These are phyloP conservation scores for Hycleus cichorii DNA, from an alignment of 1,140 invertebrate genomes.

Conservation along the genomic window DNA sequence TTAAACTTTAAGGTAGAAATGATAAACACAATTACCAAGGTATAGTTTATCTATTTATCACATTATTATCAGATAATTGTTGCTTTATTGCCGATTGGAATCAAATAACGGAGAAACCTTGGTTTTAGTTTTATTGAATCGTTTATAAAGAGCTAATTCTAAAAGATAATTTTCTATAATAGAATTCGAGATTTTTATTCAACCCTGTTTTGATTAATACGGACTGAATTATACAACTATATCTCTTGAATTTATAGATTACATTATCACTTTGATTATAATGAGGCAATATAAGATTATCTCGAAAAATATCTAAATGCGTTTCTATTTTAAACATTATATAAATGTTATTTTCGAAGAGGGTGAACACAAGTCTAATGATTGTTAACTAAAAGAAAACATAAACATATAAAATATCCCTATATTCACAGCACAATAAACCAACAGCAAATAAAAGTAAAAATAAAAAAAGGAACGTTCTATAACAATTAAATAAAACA, in stretches of 20 bases:
- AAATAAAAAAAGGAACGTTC: not conserved
- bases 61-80: constrained; percentile 18
- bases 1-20: not conserved
- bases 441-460: not conserved
- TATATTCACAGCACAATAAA: not conserved
- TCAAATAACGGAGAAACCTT: not conserved
- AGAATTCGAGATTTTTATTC: constrained; percentile 4
- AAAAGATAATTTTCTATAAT: not conserved
- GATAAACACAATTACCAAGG: constrained; percentile 9
- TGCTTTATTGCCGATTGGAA: constrained; percentile 13
- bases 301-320: constrained; percentile 22
- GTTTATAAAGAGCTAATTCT: no score
- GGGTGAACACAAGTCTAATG: constrained; percentile 18
- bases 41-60: constrained; percentile 27
- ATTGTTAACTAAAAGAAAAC: not conserved
- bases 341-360: constrained; percentile 9
- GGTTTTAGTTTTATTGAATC: no score
- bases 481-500: not conserved
- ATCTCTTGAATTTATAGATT: not conserved
- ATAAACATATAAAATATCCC: not conserved
- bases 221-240: not conserved
- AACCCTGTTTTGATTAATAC: constrained; percentile 13
- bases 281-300: constrained; percentile 12
- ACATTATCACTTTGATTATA: constrained; percentile 6
- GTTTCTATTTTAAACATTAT: constrained; percentile 11